Conservation (phyloP, 2,888 invertebrate species). For the Tipula lateralis region DNA sequence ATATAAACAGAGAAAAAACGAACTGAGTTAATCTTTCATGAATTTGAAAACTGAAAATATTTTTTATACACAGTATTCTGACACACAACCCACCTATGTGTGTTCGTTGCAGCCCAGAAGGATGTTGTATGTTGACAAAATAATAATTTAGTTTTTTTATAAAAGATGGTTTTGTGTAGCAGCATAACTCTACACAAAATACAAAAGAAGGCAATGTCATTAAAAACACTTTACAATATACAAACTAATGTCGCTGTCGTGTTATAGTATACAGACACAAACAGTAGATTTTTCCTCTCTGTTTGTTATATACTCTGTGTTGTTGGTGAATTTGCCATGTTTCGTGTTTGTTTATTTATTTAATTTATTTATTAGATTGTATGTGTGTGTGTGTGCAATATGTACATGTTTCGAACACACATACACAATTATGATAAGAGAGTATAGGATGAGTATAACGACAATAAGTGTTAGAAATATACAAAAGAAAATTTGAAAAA, state of each 20-base stretch:
- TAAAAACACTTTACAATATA: neutral
- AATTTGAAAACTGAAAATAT: neutral
- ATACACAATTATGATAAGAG: neutral
- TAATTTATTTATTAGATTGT: neutral
- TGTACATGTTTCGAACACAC: neutral
- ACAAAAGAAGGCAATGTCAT: neutral
- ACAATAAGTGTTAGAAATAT: neutral
- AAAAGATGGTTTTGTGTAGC: neutral
- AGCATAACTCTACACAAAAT: neutral
- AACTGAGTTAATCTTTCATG: neutral
- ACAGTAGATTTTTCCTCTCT: neutral
- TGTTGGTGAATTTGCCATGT: neutral
- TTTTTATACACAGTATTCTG: neutral
- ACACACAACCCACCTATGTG: neutral
- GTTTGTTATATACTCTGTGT: neutral
- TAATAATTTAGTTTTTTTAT: neutral
- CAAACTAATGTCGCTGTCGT: neutral
- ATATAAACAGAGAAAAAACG: neutral
- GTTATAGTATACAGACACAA: neutral
- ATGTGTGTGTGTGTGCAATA: neutral
- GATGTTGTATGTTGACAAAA: neutral
- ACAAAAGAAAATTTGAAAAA: neutral
- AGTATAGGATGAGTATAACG: no score
- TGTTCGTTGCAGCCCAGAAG: neutral
- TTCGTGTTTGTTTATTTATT: neutral